Percentiles rank a stretch among this genome's conserved stretches.
Conservation (phyloP, 2,113 vertebrate species). For the Pangasianodon gigas region DNA sequence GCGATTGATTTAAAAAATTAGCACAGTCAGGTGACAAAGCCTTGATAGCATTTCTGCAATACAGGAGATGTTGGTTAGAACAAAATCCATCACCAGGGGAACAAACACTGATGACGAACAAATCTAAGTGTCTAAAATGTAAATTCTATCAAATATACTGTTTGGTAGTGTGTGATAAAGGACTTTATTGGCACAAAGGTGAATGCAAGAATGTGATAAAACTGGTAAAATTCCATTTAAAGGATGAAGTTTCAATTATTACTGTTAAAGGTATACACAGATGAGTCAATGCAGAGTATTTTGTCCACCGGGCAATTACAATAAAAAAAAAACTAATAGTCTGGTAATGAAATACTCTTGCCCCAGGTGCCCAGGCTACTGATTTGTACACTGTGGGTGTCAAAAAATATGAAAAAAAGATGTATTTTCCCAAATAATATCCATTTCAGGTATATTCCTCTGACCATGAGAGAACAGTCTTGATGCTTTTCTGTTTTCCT, state of each 20-base stretch:
- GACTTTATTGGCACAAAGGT: background rate
- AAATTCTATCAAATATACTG: background rate
- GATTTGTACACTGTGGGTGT: background rate
- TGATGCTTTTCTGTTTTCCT: background rate
- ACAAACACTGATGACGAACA: background rate
- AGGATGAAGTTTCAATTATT: too few relatives aligned
- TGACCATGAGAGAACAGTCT: background rate
- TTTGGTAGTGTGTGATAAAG: background rate
- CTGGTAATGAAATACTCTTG: background rate
- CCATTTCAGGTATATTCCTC: background rate
- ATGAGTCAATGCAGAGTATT: background rate
- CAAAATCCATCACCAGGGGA: background rate
- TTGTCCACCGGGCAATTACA: background rate
- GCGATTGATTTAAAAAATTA: background rate
- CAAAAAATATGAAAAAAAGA: background rate
- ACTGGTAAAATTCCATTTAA: background rate
- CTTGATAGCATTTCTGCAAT: too few relatives aligned
- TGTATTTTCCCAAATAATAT: background rate
- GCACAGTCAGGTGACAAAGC: background rate
- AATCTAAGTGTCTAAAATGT: background rate
- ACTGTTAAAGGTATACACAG: background rate
- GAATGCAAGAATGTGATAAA: background rate
- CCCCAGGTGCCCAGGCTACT: background rate
- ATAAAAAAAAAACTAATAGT: background rate
- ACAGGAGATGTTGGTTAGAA: background rate